Base-by-base conservation (phyloP, 1,140 invertebrate species). In the Orchesella cincta region DNA sequence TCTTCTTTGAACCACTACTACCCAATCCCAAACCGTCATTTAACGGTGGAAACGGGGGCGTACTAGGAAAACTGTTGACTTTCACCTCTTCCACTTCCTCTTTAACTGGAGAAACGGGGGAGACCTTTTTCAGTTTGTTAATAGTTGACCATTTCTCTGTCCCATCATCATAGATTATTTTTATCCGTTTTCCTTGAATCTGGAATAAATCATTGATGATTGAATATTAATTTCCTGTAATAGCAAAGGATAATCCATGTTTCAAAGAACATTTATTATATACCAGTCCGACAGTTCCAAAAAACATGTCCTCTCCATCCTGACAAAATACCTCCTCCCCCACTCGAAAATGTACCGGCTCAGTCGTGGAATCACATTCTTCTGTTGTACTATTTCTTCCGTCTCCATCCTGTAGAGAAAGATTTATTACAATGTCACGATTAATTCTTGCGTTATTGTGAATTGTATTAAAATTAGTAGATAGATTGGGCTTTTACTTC, bases 271-370 rank as follows among this genome's bases (percentile, higher is more conserved):
- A 34, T 33, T 71, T 71, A 14, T 64, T 71, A 2, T 26, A 18
- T 46, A 73, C 71, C 36, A 39, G 12, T 39, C 14, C 71, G 1
- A 73, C 71, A 3, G 71, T 73, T 39, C 71, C 71, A 3, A 73
- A n/a, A 28, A 12, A 73, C 28, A 29, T 36, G 34, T 20, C 71
- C 71, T 28, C 18, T 73, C 71, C 12, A n/a, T 36, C 39, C 26
- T 36, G 34, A 73, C 26, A 73, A 46, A 8, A 51, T 12, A 73
- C 71, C 36, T 73, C 71, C 1, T 73, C 71, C 2, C 36, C 71
- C 3, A 46, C 12, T 39, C 20, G 34, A 73, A 73, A 31, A 2
- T 36, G 71, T 3, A 26, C 34, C 33, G 71, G 39, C 29, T 67
- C 62, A 29, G 62, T 67, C 14, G 62, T 67, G 12, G 62, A 67